Evolutionary conservation across 2,113 vertebrate genomes (phyloP), one percentile per base, ranked within the genome.

Genomic region (Gymnobelideus leadbeateri): DNA sequence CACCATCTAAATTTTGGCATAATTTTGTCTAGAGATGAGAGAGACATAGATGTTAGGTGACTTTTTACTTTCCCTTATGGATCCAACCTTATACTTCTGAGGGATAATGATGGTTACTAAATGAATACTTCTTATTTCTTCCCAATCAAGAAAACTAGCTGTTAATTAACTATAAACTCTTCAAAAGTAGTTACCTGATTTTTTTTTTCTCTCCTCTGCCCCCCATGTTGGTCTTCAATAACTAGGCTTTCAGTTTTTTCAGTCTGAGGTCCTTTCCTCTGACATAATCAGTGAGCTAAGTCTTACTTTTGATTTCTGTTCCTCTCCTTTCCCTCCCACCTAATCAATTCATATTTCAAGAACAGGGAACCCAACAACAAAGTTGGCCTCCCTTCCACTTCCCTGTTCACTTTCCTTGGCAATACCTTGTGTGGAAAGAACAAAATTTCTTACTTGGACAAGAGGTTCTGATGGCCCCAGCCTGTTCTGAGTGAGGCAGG

Each of bases 51-150:
- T 89, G 91, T 55, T 12, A 94, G 46, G 55, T 77, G 19, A 84
- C 68, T 43, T 84, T 77, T n/a, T 19, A n/a, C 37, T 77, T 77
- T 77, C 61, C 19, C 61, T 77, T 77, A 37, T 77, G 28, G 9
- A 61, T 61, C 31, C 28, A n/a, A 77, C 61, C 37, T n/a, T 23
- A 43, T 84, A 43, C 68, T 16, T 94, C 93, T 57, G 52, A 57
- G 52, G 54, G 61, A 52, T 94, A 95, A 68, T 11, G 50, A 16
- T 94, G 68, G n/a, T 84, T 43, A 90, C 26, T 91, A 50, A 53
- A 94, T 84, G 92, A 93, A 25, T 89, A 92, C 84, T 94, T 94
- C 61, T 91, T 51, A 14, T 77, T 94, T 95, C 68, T 94, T 95
- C 28, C 92, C 89, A 49, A 92, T 92, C 90, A 96, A 68, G 25